phyloP scores from a whole-genome alignment of 53 echinoderm and acorn worm genomes.

The Mesocentrotus franciscanus region DNA sequence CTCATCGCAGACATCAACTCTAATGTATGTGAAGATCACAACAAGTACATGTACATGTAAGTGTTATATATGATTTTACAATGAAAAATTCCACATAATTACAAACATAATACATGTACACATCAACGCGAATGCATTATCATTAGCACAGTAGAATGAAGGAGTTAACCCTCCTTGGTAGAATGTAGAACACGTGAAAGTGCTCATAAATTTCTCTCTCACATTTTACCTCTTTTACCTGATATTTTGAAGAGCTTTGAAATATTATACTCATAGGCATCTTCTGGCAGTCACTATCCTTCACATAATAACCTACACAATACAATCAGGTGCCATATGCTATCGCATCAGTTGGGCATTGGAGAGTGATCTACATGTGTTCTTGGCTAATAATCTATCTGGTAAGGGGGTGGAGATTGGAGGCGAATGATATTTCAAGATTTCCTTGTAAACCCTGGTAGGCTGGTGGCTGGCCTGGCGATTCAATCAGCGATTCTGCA shows the following conservation, averaged over 20 bases:
- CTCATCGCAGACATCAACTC: background rate
- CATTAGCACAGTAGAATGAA: background rate
- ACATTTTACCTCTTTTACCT: background rate
- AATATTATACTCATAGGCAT: slow-evolving; percentile 25
- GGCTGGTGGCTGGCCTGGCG: background rate
- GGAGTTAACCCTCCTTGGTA: too few species aligned
- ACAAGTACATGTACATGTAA: background rate
- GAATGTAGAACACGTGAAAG: background rate
- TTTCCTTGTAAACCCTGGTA: slow-evolving; percentile 39
- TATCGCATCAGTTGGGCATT: background rate
- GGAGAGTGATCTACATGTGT: background rate
- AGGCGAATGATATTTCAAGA: slow-evolving; percentile 48
- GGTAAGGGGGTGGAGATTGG: background rate
- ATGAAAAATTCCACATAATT: background rate
- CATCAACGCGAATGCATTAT: background rate
- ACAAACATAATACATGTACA: background rate
- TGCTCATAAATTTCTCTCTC: background rate
- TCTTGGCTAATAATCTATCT: background rate
- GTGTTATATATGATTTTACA: background rate
- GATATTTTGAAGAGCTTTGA: background rate
- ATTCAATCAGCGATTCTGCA: slow-evolving; percentile 49
- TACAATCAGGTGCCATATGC: slow-evolving; percentile 21
- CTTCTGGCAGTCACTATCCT: background rate
- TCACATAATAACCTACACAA: background rate
- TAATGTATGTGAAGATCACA: background rate